Evolutionary conservation across 1,140 invertebrate genomes (phyloP), one percentile per base, ranked within the genome.

Genomic region (Microplitis mediator): DNA sequence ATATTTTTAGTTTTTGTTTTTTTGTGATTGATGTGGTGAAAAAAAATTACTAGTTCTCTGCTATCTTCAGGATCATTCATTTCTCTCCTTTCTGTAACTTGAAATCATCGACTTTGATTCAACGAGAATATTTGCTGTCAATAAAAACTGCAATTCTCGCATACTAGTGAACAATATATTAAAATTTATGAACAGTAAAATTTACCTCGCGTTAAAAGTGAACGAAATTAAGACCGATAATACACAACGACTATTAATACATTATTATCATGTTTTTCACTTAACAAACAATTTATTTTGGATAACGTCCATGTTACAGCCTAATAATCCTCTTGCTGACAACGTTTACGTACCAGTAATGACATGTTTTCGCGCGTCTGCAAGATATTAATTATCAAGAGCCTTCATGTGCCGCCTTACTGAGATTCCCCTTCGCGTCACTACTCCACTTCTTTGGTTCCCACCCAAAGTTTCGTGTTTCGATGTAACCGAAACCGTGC

Each of bases 331-430:
- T 54, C 16, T 54, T 54, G 52, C 52, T 16, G 52, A 54, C 52
- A 54, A 54, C 52, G 52, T 54, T 54, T 54, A 54, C 52, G 52
- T 14, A 54, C 39, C 52, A 54, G 52, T 54, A 54, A 54, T 54
- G 52, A 54, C 52, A 54, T 54, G 52, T 16, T 54, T 54, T 54
- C 52, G 52, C 52, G 16, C 52, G 52, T 54, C 52, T 54, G 16
- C 52, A 16, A 54, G 61, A 63, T 63, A 63, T 63, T 63, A 63
- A 63, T 63, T 63, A 63, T 14, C 61, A 35, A 31, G 61, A 14
- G 61, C 8, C 9, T 35, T 63, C 11, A 60, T 60, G 31, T 60
- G 58, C 58, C 23, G 23, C 23, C n/a, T 6, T 35, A 9, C 34
- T 14, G 61, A 45, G 34, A 54, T 11, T 54, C 13, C 52, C 45